Base-by-base conservation (phyloP, 2,797 vertebrate species). In the Hyperoplus lanceolatus region DNA sequence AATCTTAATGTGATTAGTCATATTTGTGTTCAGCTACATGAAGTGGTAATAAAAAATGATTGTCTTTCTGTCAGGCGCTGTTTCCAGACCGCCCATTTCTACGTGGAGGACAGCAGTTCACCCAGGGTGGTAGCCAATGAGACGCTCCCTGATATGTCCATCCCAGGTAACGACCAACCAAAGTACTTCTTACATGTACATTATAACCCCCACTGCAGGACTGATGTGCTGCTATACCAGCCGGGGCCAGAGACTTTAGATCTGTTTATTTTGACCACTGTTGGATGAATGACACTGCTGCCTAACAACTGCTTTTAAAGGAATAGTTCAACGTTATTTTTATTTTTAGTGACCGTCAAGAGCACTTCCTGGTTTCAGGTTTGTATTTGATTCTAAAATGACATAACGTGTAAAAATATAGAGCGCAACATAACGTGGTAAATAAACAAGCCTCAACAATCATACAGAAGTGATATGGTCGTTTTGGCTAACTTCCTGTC, bases 31-130 rank as follows among this genome's bases (percentile, higher is more conserved):
- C 29, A 29, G 29, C 29, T 29, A 29, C 29, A 29, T 29, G 29
- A 29, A 29, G 29, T 29, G 29, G 29, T 29, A 29, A 29, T 29
- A 29, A 29, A 29, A 29, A 29, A 29, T 29, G 2, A 29, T 29
- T 29, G 29, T 84, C 10, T 70, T 3, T 54, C 5, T 63, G 6
- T 6, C 76, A 99, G 98, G 91, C 97, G 97, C 92, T 99, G 97
- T 95, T 99, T 99, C 87, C 98, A 99, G 89, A 97, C 97, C 12
- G 97, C 97, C 65, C 97, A 99, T 92, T 97, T 99, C 92, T 97
- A 98, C 55, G 97, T 98, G 88, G 97, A 99, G 69, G 97, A 99
- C 92, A 97, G 96, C 94, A 96, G 80, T 64, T 98, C 97, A 5
- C 96, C 97, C 38, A 93, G 96, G 77, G 97, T 97, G 89, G 96